A percentile compares a stretch with the other conserved stretches of the same genome.
These are phyloP conservation scores for Thaleichthys pacificus DNA, from an alignment of 2,797 vertebrate species.

Conservation along the genomic window DNA sequence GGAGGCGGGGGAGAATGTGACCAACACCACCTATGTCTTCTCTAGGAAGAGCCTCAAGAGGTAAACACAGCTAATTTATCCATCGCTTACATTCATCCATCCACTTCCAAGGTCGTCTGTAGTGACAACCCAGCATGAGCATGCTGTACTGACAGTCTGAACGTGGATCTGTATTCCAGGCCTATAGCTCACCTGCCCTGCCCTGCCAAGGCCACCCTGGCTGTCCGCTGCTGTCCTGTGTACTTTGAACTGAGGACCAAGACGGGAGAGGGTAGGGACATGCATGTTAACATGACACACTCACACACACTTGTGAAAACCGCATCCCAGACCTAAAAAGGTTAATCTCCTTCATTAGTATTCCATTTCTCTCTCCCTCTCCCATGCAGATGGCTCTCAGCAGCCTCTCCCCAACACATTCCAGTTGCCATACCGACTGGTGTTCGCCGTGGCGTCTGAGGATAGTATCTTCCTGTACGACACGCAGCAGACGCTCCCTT, in stretches of 20 bases:
- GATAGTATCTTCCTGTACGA: slow-evolving; percentile 94
- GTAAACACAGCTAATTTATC: slow-evolving; percentile 61
- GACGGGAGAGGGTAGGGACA: slow-evolving; percentile 67
- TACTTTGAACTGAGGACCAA: slow-evolving; percentile 87
- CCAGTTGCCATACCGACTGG: slow-evolving; percentile 88
- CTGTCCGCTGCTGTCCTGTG: slow-evolving; percentile 93
- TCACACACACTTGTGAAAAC: not conserved
- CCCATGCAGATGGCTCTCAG: slow-evolving; percentile 70
- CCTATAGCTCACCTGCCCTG: slow-evolving; percentile 91
- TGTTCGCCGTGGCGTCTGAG: slow-evolving; percentile 96
- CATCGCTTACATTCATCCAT: not conserved
- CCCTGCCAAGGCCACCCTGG: slow-evolving; percentile 90
- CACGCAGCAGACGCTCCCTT: slow-evolving; percentile 91
- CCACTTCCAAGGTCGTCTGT: not conserved
- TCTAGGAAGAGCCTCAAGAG: slow-evolving; percentile 92
- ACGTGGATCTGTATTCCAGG: slow-evolving; percentile 60
- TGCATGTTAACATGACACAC: slow-evolving; percentile 47
- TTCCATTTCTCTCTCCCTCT: not conserved
- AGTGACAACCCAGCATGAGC: not conserved
- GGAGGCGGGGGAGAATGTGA: slow-evolving; percentile 90
- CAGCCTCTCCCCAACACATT: slow-evolving; percentile 74
- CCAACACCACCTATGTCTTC: slow-evolving; percentile 94
- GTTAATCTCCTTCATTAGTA: not conserved
- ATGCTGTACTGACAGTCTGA: not conserved
- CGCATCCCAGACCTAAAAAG: not conserved